Base-by-base conservation (phyloP, 1,140 invertebrate species). In the Cydia pomonella region DNA sequence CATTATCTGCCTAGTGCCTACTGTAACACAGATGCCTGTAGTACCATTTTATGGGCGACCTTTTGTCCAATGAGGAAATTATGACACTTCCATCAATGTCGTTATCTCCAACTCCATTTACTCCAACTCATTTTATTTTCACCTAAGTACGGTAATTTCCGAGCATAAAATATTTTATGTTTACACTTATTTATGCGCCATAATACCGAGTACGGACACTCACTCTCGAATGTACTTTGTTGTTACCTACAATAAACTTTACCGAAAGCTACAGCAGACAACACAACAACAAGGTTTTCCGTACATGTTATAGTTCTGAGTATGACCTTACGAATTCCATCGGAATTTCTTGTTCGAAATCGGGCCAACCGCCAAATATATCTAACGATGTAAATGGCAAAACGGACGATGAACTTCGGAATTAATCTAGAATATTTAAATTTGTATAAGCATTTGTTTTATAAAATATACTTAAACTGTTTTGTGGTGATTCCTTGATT, bases 361-460 rank as follows among this genome's bases (percentile, higher is more conserved):
- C 77, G 62, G 73, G 87, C 88, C 85, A 87, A 83, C 82, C 78
- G 87, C 88, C 87, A 89, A 86, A 84, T 80, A 79, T 73, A 78
- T 79, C 74, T 85, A 53, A 53, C n/a, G n/a, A 53, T n/a, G 50
- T 18, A 18, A 18, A 18, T 18, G 6, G 84, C 78, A 86, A 87
- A 64, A 84, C 84, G 79, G 87, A 89, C 84, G 85, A 78, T 64
- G 88, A 92, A 78, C 80, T 86, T 75, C 82, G 73, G 0, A 25
- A 87, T 72, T 59, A 71, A 13, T 29, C 12, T 64, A 38, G 33
- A 38, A 9, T 38, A 9, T 1, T 38, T 38, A 38, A 38, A 38
- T 38, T 38, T 38, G 7, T 38, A 38, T 38, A 38, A 38, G 9
- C 33, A 38, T 38, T 38, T 38, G 9, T 38, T 9, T 38, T 38